phyloP scores from a whole-genome alignment of 2,797 vertebrate genomes.

The Takifugu ocellatus region DNA sequence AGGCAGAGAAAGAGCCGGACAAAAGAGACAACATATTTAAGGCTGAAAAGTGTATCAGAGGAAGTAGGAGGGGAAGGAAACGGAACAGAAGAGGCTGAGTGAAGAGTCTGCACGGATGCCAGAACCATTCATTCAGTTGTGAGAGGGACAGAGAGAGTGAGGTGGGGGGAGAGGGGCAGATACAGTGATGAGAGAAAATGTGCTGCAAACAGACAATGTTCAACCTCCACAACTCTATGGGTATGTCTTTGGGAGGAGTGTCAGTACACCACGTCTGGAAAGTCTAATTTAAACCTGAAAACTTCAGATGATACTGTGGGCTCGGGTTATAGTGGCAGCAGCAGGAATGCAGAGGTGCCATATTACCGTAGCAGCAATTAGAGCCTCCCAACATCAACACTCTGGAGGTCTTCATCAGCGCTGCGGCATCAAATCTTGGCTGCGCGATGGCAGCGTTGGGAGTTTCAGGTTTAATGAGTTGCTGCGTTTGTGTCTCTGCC shows the following conservation, averaged over 20 bases:
- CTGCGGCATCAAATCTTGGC: conserved; percentile 20
- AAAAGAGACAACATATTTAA: conserved; percentile 49
- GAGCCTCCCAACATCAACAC: conserved; percentile 48
- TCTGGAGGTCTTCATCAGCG: conserved; percentile 58
- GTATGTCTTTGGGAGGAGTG: conserved; percentile 42
- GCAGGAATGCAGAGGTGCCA: conserved; percentile 49
- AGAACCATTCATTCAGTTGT: conserved; percentile 62
- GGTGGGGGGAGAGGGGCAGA: background rate
- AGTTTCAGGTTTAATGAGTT: conserved; percentile 66
- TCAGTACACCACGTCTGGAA: conserved; percentile 43
- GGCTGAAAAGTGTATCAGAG: conserved; percentile 49
- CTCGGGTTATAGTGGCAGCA: conserved; percentile 51
- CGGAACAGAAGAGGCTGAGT: conserved; percentile 56
- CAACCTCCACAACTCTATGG: conserved; percentile 35
- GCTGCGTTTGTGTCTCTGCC: conserved; percentile 59
- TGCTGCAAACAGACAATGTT: conserved; percentile 29
- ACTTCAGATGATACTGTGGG: conserved; percentile 30
- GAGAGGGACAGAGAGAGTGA: conserved; percentile 48
- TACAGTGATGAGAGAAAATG: conserved; percentile 5
- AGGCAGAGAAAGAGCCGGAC: conserved; percentile 44
- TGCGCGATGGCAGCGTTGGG: conserved; percentile 45
- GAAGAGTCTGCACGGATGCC: conserved; percentile 57
- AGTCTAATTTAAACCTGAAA: conserved; percentile 48
- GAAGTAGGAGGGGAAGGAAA: conserved; percentile 65
- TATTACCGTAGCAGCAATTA: conserved; percentile 60